Percentiles rank a stretch among this genome's conserved stretches.
Evolutionary conservation across 2,113 vertebrate genomes (phyloP).

Genomic region (Laticauda colubrina): DNA sequence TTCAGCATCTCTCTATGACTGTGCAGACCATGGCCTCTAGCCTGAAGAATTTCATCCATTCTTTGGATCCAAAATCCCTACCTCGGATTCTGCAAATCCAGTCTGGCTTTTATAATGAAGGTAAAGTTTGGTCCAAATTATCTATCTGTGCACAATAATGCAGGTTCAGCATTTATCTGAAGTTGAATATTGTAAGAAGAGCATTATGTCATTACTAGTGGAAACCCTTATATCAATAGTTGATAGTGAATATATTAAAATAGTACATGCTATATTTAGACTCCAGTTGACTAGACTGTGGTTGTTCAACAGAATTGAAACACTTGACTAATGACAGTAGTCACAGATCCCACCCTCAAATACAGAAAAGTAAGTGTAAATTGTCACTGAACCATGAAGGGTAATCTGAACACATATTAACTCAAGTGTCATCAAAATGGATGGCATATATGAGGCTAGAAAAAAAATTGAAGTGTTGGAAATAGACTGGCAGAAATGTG

Average conservation of each 20-base stretch:
- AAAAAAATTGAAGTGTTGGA: background rate
- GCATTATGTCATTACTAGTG: background rate
- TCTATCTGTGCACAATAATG: background rate
- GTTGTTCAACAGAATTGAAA: background rate
- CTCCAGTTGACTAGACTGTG: background rate
- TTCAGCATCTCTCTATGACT: background rate
- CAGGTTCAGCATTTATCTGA: background rate
- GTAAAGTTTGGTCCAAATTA: constrained; percentile 60
- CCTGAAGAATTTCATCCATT: constrained; percentile 75
- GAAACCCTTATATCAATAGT: background rate
- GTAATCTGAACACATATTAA: background rate
- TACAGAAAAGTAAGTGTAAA: background rate
- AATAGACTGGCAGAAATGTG: background rate
- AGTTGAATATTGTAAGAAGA: background rate
- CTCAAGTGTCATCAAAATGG: background rate
- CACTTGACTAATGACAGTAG: background rate
- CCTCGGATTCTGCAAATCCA: constrained; percentile 83
- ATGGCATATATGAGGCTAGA: background rate
- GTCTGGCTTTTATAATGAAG: constrained; percentile 82
- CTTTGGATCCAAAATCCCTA: constrained; percentile 74
- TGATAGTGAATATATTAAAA: background rate
- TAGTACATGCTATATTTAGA: background rate
- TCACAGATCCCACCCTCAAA: background rate
- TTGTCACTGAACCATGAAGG: background rate
- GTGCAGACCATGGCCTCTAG: constrained; percentile 69